Conservation (phyloP, 2,797 vertebrate species). For the Furcifer pardalis region DNA sequence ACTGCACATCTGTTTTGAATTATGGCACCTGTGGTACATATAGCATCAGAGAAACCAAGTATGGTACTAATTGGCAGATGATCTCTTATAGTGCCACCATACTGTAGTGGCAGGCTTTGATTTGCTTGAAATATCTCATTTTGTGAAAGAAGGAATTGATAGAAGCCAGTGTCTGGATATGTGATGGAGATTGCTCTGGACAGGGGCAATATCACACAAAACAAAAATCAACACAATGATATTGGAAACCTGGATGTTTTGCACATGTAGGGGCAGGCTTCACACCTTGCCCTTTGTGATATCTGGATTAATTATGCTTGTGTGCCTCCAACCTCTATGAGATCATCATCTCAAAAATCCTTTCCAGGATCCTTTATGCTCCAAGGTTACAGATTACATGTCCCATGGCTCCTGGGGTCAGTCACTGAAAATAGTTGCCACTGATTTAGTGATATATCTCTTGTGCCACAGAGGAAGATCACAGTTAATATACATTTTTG, state of each 20-base stretch:
- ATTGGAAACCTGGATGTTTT: not conserved
- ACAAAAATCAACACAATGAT: not conserved
- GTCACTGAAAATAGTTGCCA: slow-evolving; percentile 62
- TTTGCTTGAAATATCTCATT: not conserved
- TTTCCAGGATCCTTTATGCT: not conserved
- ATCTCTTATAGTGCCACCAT: not conserved
- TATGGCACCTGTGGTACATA: not conserved
- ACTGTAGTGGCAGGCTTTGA: not conserved
- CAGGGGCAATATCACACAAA: not conserved
- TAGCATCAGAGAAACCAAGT: not conserved
- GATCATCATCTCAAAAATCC: not conserved
- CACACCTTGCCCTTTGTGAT: not conserved
- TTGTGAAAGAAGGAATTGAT: not conserved
- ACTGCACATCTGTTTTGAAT: not conserved
- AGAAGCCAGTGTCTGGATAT: not conserved
- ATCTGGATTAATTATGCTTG: fast-evolving
- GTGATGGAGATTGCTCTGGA: no score
- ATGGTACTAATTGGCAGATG: not conserved
- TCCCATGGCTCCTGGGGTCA: not conserved
- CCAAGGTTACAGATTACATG: slow-evolving; percentile 1
- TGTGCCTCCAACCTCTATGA: not conserved
- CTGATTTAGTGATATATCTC: slow-evolving; percentile 6
- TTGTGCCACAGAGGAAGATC: no score
- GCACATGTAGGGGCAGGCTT: not conserved
- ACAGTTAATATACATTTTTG: no score